Base-by-base conservation (phyloP, 2,888 invertebrate genomes). In the Lithophane semibrunnea region DNA sequence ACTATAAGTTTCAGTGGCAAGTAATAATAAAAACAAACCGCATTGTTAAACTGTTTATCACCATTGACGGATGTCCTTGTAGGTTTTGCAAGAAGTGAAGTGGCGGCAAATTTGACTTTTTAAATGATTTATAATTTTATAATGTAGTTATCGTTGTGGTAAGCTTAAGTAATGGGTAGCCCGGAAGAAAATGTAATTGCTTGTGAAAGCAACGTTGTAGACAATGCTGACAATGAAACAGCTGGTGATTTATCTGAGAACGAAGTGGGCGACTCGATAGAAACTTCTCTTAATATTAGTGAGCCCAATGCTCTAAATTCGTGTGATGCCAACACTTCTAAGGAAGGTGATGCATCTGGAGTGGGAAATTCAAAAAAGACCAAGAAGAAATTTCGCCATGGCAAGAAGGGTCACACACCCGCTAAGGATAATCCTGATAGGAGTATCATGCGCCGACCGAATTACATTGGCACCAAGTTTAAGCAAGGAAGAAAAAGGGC, bases 401-500 rank as follows among this genome's bases (percentile, higher is more conserved):
- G 94, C 3, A 97, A 97, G 86, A 96, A 96, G 86, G 92, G 94
- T 47, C 94, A 96, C 82, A 91, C 94, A 69, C 90, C 93, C 42
- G 87, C 93, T n/a, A 96, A 96, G 89, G 96, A 97, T 71, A 93
- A 92, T 69, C 84, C 92, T 4, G 96, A 96, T 73, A 93, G 96
- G 79, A 94, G 94, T 85, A 89, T 93, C 16, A 88, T 96, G 58
- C 92, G 97, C n/a, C 92, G 96, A 80, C 92, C 95, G 42, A 95
- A 96, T 82, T 95, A 96, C 82, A 92, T 93, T 89, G 94, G 94
- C 76, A 92, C 94, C 68, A 97, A 96, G 88, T 97, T 94, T 89
- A 97, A 94, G 90, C 96, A 94, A 92, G 94, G 93, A 56, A 96
- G 98, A 54, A 98, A 98, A 93, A 97, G 98, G 67, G 97, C 97